Percentiles rank a stretch among this genome's conserved stretches.
These are phyloP conservation scores for Apotomis capreana DNA, from an alignment of 2,888 invertebrate genomes.

Conservation along the genomic window DNA sequence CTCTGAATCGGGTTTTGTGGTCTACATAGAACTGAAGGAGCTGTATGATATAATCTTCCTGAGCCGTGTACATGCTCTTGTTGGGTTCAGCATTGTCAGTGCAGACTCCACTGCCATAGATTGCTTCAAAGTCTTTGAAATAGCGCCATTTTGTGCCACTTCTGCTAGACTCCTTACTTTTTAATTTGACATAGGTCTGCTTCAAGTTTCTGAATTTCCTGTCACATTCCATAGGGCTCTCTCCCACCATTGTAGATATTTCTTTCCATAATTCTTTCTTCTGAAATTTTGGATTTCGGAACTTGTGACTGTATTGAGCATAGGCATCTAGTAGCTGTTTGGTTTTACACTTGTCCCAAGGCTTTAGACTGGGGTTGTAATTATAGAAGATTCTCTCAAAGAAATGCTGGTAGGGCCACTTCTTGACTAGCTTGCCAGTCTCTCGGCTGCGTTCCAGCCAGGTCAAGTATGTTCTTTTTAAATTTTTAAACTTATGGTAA, in stretches of 20 bases:
- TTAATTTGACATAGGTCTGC: conserved; percentile 71
- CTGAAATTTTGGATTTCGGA: conserved; percentile 67
- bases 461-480: conserved; percentile 72
- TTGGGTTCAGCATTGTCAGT: conserved; percentile 45
- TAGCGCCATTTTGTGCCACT: conserved; percentile 71
- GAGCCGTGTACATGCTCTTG: conserved; percentile 50
- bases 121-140: conserved; percentile 70
- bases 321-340: conserved; percentile 66
- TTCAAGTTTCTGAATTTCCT: conserved; percentile 77
- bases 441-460: conserved; percentile 65
- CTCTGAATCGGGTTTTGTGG: conserved; percentile 68
- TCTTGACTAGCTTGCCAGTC: conserved; percentile 62
- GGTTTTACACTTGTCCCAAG: conserved; percentile 70
- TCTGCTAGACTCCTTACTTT: conserved; percentile 61
- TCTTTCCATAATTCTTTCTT: conserved; percentile 66
- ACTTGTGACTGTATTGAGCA: conserved; percentile 67
- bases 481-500: conserved; percentile 75
- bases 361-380: conserved; percentile 61
- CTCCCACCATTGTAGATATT: conserved; percentile 45
- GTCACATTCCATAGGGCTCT: conserved; percentile 62
- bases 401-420: conserved; percentile 73
- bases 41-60: conserved; percentile 68
- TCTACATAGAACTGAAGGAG: conserved; percentile 70
- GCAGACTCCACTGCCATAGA: conserved; percentile 54
- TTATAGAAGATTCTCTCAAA: conserved; percentile 76